Evolutionary conservation across 2,113 vertebrate genomes (phyloP), one percentile per base, ranked within the genome.

Genomic region (Rostratula benghalensis): DNA sequence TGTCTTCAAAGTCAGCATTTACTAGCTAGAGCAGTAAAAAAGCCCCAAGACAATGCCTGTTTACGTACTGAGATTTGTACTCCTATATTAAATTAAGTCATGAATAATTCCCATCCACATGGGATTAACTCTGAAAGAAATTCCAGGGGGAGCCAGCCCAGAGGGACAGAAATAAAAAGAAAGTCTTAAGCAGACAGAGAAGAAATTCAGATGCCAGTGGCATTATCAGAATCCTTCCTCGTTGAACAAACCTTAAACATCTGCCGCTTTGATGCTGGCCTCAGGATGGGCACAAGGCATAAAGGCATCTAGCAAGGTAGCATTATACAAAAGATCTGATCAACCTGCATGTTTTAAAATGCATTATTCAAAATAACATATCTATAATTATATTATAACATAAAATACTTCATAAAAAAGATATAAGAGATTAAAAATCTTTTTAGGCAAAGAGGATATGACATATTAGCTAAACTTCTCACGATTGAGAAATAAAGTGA

Each of bases 41-140:
- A 27, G 31, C 15, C 19, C 15, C 0, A 0, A 90, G 75, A 74
- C 5, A 85, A 69, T 33, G 24, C 14, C 50, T 92, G 46, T 48
- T 87, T 87, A 73, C 1, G 1, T 73, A 61, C 19, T 35, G 59
- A 87, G 53, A 95, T n/a, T 57, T 78, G 8, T 27, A 43, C 53
- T 60, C 16, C 31, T 54, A 7, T 86, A 33, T 87, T 83, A 96
- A 97, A 95, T 51, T 79, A 94, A 95, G 13, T 46, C 37, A 93
- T 82, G 35, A 85, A 77, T 81, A 88, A 92, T 88, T 97, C 87
- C 37, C 53, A 65, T 67, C 35, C 23, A 64, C 9, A 27, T 39
- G 84, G 65, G 89, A 73, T 76, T 94, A 69, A 60, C 17, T 53
- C n/a, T 65, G 53, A 91, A 87, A 87, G 48, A 91, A 73, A 94